A percentile compares a stretch with the other conserved stretches of the same genome.
phyloP scores from a whole-genome alignment of 2,797 vertebrate species.

The Eulemur albifrons region DNA sequence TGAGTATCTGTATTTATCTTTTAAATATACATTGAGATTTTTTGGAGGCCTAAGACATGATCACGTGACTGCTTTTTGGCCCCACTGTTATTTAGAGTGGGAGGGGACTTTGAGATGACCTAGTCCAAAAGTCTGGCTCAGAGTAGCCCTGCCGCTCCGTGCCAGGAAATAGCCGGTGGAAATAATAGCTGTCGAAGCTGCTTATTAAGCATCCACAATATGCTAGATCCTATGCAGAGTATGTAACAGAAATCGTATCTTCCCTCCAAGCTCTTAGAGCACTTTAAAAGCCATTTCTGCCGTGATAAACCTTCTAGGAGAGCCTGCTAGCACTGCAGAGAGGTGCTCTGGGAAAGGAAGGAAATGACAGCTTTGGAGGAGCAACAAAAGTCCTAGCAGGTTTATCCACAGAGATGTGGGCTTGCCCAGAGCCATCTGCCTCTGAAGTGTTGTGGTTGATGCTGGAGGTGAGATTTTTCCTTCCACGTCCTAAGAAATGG shows the following conservation, averaged over 20 bases:
- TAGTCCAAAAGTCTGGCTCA: slow-evolving; percentile 30
- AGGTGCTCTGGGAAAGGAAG: background rate
- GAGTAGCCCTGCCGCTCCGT: background rate
- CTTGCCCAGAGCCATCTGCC: background rate
- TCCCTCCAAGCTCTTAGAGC: background rate
- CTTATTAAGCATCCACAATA: background rate
- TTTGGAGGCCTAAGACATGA: background rate
- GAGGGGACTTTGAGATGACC: background rate
- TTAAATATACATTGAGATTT: background rate
- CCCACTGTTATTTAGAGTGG: background rate
- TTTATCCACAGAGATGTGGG: background rate
- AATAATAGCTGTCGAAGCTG: slow-evolving; percentile 11
- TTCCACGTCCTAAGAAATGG: background rate
- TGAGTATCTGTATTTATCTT: background rate
- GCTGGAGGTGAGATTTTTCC: background rate
- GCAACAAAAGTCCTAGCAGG: background rate
- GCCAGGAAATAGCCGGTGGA: slow-evolving; percentile 34
- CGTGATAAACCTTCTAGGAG: background rate
- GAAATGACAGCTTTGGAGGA: background rate
- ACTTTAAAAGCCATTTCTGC: background rate
- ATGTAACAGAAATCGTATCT: background rate
- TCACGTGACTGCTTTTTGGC: background rate
- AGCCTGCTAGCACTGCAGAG: background rate
- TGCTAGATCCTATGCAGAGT: background rate
- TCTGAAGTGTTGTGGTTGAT: background rate